Base-by-base conservation (phyloP, 1,140 invertebrate species). In the Ruditapes philippinarum region DNA sequence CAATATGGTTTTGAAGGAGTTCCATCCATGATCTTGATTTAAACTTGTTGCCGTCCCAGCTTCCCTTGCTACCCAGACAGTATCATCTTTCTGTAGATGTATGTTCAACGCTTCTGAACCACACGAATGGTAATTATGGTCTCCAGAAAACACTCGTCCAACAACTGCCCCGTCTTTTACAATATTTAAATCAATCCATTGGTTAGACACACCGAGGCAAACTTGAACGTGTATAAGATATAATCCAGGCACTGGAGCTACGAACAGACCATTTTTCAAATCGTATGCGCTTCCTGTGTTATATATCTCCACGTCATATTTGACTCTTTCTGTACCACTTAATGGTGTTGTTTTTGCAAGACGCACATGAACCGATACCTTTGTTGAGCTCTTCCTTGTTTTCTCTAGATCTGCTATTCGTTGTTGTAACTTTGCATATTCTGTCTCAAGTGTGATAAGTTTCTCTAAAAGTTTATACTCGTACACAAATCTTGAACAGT, bases 151-250 rank as follows among this genome's bases (percentile, higher is more conserved):
- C 33, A 76, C 73, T 28, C 73, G 40, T 28, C 42, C 78, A 60
- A 80, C 49, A 1, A 80, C 51, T 9, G 31, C 49, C 7, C 78
- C 78, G 11, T 80, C 78, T 38, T 60, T 80, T 3, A 80, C 28
- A 57, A 80, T 80, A 40, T 80, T 62, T 11, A 80, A 40, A 36
- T 80, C 78, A n/a, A 80, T 80, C 78, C 78, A 80, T 25, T 80
- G 5, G 22, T 17, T 31, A 7, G 42, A 12, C 5, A 38, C 17
- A 19, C 51, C 51, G 9, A 80, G 33, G 38, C 78, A 80, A 22
- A 38, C 7, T 2, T 57, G 25, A 19, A 80, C 78, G n/a, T 57
- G 49, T 33, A 80, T 60, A 1, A 80, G 54, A 62, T 80, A 80
- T 1, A 80, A 7, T 31, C 78, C 78, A 1, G 49, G 36, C n/a